phyloP scores from a whole-genome alignment of 2,797 vertebrate species.

The Pogoniulus pusillus region DNA sequence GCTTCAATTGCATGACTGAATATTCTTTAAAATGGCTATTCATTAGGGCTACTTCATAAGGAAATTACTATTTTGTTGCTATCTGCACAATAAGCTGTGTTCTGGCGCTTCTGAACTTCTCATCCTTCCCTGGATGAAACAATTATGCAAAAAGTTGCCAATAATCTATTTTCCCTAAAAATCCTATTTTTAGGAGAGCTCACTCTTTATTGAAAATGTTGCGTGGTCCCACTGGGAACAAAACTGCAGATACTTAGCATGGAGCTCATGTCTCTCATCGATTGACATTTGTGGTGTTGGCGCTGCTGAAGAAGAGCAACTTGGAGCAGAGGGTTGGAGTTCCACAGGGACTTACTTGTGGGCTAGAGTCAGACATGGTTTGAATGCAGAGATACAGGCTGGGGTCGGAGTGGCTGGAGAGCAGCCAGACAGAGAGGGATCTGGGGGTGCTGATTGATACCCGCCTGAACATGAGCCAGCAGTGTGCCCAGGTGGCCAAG shows the following conservation, averaged over 20 bases:
- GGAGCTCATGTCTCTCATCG: fast-evolving
- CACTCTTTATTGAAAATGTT: background rate
- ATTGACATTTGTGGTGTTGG: background rate
- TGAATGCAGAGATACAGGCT: no score
- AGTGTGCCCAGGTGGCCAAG: no score
- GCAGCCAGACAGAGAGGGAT: no score
- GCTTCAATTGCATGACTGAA: background rate
- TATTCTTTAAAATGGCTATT: background rate
- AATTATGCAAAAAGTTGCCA: background rate
- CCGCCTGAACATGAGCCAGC: no score
- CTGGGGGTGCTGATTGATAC: no score
- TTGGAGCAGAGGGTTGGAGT: background rate
- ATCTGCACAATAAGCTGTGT: background rate
- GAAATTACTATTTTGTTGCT: background rate
- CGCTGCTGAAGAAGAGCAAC: background rate
- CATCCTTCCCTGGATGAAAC: background rate
- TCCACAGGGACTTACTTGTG: background rate
- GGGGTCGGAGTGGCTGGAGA: no score
- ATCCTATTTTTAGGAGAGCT: background rate
- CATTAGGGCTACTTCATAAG: background rate
- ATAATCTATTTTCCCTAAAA: background rate
- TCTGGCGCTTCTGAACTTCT: background rate
- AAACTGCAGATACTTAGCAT: background rate
- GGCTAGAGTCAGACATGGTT: background rate
- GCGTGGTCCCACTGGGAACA: background rate